These are phyloP conservation scores for Leptosomus discolor DNA, from an alignment of 2,113 vertebrate species.

Conservation along the genomic window DNA sequence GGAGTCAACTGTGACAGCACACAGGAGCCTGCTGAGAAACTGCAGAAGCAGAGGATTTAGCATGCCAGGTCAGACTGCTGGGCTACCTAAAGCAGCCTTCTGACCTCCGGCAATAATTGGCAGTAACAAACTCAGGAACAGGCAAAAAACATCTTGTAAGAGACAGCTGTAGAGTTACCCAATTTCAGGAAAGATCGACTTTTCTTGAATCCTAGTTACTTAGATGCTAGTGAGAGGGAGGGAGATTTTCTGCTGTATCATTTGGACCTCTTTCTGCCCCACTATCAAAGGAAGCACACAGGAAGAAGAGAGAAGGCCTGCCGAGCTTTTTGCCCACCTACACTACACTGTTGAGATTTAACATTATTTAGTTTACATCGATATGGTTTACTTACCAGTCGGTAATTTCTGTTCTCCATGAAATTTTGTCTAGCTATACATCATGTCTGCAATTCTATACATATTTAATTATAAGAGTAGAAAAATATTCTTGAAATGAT, in stretches of 20 bases:
- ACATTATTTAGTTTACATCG: not conserved
- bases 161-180: not conserved
- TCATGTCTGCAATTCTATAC: not conserved
- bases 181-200: not conserved
- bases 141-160: not conserved
- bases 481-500: not conserved
- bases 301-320: not conserved
- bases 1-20: conserved; percentile 1
- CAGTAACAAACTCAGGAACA: not conserved
- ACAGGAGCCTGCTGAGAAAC: not conserved
- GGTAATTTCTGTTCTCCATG: not conserved
- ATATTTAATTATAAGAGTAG: not conserved
- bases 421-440: not conserved
- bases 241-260: not conserved
- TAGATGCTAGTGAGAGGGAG: not conserved
- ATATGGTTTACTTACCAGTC: not conserved
- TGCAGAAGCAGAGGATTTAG: not conserved
- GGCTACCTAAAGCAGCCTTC: not conserved
- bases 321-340: not conserved
- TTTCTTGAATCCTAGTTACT: not conserved
- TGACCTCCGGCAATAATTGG: not conserved
- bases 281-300: not conserved
- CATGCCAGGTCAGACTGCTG: not conserved
- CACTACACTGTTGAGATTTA: not conserved
- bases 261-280: not conserved